Conservation (phyloP, 2,113 vertebrate genomes). For the Rhea pennata region DNA sequence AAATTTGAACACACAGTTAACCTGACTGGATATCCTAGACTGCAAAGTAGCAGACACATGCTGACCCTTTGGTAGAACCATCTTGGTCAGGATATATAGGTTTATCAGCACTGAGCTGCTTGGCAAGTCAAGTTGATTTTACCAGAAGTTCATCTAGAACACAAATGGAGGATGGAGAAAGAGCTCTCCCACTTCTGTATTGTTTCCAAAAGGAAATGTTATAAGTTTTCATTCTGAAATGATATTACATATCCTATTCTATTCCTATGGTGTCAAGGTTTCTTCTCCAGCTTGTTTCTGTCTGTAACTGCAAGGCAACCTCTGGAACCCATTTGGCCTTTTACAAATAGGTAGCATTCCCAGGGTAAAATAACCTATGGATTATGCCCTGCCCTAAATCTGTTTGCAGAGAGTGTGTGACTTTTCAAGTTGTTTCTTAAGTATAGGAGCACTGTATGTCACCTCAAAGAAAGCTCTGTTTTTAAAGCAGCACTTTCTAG, state of each 20-base stretch:
- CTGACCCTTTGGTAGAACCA: neutral
- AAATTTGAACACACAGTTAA: neutral
- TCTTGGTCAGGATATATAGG: neutral
- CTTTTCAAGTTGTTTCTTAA: neutral
- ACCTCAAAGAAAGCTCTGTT: neutral
- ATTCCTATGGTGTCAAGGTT: neutral
- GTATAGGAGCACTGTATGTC: neutral
- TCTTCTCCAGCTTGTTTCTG: neutral
- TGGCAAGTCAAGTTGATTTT: neutral
- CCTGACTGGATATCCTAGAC: neutral
- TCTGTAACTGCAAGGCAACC: neutral
- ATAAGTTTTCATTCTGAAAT: neutral
- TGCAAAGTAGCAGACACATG: neutral
- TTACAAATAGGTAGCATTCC: neutral
- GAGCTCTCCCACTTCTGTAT: neutral
- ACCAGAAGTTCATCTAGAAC: constrained; percentile 1
- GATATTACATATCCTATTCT: neutral
- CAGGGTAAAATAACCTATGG: neutral
- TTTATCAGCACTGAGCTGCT: neutral
- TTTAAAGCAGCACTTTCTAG: neutral
- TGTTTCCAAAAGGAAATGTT: neutral
- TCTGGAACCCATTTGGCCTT: neutral
- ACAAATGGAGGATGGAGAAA: neutral
- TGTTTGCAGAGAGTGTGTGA: neutral
- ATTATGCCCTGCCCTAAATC: neutral